Evolutionary conservation across 2,888 invertebrate genomes (phyloP).

Genomic region (Drosophila formosana): DNA sequence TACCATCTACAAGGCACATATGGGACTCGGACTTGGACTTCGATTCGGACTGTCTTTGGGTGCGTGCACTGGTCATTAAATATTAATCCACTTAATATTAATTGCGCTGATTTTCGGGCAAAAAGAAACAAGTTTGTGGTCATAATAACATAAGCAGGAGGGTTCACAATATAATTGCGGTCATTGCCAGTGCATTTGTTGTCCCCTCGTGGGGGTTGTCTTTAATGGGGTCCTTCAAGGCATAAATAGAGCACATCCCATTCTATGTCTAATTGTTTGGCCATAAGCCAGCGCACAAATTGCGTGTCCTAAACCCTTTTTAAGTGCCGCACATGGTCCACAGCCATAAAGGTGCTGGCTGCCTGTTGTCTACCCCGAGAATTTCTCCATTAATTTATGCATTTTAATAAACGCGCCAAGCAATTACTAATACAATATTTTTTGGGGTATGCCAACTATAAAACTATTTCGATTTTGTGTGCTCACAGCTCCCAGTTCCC

Average conservation of each 20-base stretch:
- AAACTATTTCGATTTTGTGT: slow-evolving; percentile 52
- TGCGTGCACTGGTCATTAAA: slow-evolving; percentile 80
- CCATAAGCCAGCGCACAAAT: slow-evolving; percentile 61
- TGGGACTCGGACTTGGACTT: slow-evolving; percentile 20
- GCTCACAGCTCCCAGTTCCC: not conserved
- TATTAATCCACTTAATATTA: slow-evolving; percentile 84
- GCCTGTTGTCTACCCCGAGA: slow-evolving; percentile 9
- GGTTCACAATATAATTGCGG: slow-evolving; percentile 82
- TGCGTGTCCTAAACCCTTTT: slow-evolving; percentile 59
- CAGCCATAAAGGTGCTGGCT: slow-evolving; percentile 48
- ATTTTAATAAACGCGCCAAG: slow-evolving; percentile 80
- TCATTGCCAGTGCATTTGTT: slow-evolving; percentile 75
- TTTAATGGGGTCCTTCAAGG: slow-evolving; percentile 22
- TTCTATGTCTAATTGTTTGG: slow-evolving; percentile 58
- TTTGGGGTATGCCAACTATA: slow-evolving; percentile 32
- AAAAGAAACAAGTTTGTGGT: slow-evolving; percentile 29
- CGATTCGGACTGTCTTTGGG: slow-evolving; percentile 25
- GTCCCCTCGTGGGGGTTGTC: slow-evolving; percentile 31
- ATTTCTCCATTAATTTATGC: slow-evolving; percentile 79
- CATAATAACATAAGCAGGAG: slow-evolving; percentile 42
- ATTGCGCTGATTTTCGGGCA: slow-evolving; percentile 79
- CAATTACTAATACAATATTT: slow-evolving; percentile 69
- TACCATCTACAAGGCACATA: slow-evolving; percentile 15
- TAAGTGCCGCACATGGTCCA: slow-evolving; percentile 57
- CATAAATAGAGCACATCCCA: slow-evolving; percentile 4